Base-by-base conservation (phyloP, 2,888 invertebrate species). In the Micoletzkya japonica region DNA sequence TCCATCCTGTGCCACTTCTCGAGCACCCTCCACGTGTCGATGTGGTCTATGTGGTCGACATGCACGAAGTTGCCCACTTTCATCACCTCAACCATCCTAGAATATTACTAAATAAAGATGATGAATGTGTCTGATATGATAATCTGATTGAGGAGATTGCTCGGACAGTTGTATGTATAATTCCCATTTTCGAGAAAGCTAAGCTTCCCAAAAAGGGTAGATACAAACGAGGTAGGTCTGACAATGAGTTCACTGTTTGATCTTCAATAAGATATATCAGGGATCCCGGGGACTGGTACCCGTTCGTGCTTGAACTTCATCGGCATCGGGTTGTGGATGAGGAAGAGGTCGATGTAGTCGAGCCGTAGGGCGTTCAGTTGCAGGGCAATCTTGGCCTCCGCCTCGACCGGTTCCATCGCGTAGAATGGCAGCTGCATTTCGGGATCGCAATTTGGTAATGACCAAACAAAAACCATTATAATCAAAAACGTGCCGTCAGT, bases 21-120 rank as follows among this genome's bases (percentile, higher is more conserved):
- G n/a, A 81, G 59, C 1, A 72, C 79, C 59, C 72, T 74, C 81
- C 81, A 81, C 4, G 81, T 81, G 58, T 81, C 81, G 28, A 79
- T 72, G 70, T 76, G 78, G 14, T 78, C 72, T 4, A 74, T 69
- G 6, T 67, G 28, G 24, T 67, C 71, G 34, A 70, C n/a, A n/a
- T n/a, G n/a, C n/a, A n/a, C n/a, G n/a, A n/a, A n/a, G n/a, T n/a
- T n/a, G n/a, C n/a, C n/a, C n/a, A n/a, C n/a, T n/a, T n/a, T n/a
- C n/a, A n/a, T n/a, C n/a, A n/a, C n/a, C n/a, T n/a, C n/a, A n/a
- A n/a, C n/a, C n/a, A n/a, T n/a, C n/a, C n/a, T n/a, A n/a, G n/a
- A n/a, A n/a, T n/a, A n/a, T n/a, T n/a, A n/a, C n/a, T n/a, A n/a
- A n/a, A n/a, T n/a, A n/a, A n/a, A n/a, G n/a, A n/a, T n/a, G n/a